Conservation (phyloP, 1,140 invertebrate genomes). For the Hydropsyche tenuis region DNA sequence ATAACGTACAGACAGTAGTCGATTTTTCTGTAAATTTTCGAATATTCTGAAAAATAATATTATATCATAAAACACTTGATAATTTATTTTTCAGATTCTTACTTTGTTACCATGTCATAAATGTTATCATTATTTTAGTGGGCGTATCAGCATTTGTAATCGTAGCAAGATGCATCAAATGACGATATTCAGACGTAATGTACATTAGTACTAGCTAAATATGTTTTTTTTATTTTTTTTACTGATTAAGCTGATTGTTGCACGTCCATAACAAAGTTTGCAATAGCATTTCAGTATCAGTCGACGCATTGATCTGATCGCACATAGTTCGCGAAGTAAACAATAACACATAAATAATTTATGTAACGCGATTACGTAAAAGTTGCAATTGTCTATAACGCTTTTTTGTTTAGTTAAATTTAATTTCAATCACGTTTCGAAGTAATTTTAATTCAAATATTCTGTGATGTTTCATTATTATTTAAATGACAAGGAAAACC, state of each 20-base stretch:
- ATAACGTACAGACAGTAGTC: neutral
- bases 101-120: too few species aligned
- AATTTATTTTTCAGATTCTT: too few species aligned
- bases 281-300: conserved; percentile 4
- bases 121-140: too few species aligned
- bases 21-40: neutral
- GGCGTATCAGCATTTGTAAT: too few species aligned
- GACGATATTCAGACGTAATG: too few species aligned
- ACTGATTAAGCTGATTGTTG: conserved; percentile 14
- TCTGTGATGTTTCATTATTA: too few species aligned
- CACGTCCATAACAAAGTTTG: neutral
- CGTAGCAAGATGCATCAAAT: too few species aligned
- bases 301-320: neutral
- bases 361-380: neutral
- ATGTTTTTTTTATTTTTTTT: too few species aligned
- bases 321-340: neutral
- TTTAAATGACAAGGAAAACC: neutral
- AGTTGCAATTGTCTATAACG: neutral
- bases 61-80: too few species aligned
- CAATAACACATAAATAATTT: neutral
- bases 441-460: too few species aligned
- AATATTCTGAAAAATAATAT: too few species aligned
- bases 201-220: too few species aligned
- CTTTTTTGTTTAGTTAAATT: neutral
- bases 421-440: neutral